Evolutionary conservation across 2,797 vertebrate species (phyloP).

Genomic region (Poliocrania exsul): DNA sequence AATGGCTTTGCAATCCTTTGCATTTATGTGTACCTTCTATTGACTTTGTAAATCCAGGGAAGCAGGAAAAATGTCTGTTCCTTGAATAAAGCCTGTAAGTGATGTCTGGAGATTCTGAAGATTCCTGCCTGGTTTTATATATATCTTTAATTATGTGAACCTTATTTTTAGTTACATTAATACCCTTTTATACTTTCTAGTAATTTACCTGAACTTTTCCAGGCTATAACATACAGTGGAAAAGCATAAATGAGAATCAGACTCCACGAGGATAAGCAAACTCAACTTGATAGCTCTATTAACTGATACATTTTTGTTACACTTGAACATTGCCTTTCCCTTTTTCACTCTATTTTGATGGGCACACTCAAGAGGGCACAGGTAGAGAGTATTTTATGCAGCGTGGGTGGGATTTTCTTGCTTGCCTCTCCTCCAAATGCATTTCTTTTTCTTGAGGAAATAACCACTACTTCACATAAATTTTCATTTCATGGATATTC

Average conservation of each 20-base stretch:
- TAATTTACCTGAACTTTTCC: background rate
- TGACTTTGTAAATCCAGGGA: background rate
- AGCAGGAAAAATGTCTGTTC: background rate
- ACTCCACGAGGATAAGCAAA: background rate
- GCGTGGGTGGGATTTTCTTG: background rate
- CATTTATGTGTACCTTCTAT: background rate
- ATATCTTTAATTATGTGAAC: background rate
- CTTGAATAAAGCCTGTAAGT: background rate
- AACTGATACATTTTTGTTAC: background rate
- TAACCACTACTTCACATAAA: background rate
- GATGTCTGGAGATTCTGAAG: background rate
- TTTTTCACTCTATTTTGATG: background rate
- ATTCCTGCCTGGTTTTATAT: background rate
- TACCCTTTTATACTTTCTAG: background rate
- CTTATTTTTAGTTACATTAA: background rate
- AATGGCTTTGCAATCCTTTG: background rate
- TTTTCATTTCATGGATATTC: slow-evolving; percentile 19
- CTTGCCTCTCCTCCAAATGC: background rate
- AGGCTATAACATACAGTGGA: background rate
- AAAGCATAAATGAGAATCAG: background rate
- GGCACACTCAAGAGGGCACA: background rate
- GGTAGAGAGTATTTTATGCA: background rate
- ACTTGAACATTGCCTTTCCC: background rate
- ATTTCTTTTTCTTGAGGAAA: background rate
- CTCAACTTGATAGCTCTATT: background rate